Evolutionary conservation across 2,888 invertebrate genomes (phyloP).

Genomic region (Pterobdella sp.): DNA sequence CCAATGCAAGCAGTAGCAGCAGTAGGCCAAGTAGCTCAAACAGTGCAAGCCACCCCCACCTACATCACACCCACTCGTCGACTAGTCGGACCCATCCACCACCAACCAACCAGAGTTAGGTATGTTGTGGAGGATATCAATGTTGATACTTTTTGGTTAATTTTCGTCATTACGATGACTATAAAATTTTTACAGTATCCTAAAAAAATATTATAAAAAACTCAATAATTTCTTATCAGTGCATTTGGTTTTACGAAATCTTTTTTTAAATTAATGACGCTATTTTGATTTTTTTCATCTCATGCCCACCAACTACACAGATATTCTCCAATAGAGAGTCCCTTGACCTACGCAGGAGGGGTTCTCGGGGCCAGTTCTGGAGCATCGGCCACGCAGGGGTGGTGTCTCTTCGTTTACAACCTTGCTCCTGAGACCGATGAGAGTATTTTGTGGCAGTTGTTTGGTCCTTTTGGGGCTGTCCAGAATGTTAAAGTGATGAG

Average conservation of each 20-base stretch:
- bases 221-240: too few relatives aligned
- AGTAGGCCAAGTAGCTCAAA: constrained; percentile 28
- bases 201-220: too few relatives aligned
- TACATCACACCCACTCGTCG: constrained; percentile 54
- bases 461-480: constrained; percentile 93
- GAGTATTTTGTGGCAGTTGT: constrained; percentile 82
- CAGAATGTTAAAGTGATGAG: constrained; percentile 93
- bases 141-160: too few relatives aligned
- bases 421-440: constrained; percentile 84
- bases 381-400: constrained; percentile 56
- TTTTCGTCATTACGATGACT: too few relatives aligned
- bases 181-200: too few relatives aligned
- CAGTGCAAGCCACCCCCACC: constrained; percentile 38
- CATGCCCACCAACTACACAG: too few relatives aligned
- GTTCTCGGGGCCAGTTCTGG: constrained; percentile 44
- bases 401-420: constrained; percentile 88
- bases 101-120: constrained; percentile 57
- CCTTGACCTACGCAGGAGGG: constrained; percentile 44
- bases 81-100: constrained; percentile 73
- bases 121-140: constrained; percentile 35
- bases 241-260: too few relatives aligned
- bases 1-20: constrained; percentile 26
- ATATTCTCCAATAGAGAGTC: constrained; percentile 49
- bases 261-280: too few relatives aligned
- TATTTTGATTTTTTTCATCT: background rate